Percentiles rank a stretch among this genome's conserved stretches.
Conservation (phyloP, 2,113 vertebrate species). For the Myrmecobius fasciatus region DNA sequence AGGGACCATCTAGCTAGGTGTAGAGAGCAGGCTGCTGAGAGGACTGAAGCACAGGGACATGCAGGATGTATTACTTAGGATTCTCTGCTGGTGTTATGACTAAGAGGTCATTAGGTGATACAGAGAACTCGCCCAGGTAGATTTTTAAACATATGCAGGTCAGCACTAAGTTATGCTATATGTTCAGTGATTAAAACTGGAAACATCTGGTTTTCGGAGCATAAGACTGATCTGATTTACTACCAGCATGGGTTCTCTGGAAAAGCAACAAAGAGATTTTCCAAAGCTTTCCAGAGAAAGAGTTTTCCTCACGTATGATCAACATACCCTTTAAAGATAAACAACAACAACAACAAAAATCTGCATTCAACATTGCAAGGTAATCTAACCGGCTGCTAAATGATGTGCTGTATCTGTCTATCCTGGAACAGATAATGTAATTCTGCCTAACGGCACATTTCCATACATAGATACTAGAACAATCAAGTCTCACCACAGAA, state of each 20-base stretch:
- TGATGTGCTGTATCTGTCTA: not conserved
- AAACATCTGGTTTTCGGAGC: not conserved
- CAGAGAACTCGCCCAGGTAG: not conserved
- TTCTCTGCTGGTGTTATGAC: not conserved
- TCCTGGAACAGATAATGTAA: conserved; percentile 35
- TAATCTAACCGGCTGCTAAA: conserved; percentile 44
- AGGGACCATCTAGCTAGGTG: not conserved
- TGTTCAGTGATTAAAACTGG: conserved; percentile 24
- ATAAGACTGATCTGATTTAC: conserved; percentile 9
- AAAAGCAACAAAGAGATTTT: conserved; percentile 38
- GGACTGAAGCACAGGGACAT: not conserved
- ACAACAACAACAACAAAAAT: too few species aligned
- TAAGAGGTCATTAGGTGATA: not conserved
- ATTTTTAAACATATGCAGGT: conserved; percentile 15
- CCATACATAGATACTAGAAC: conserved; percentile 40
- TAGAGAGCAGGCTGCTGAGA: not conserved
- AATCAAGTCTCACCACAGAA: conserved; percentile 62
- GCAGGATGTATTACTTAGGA: not conserved
- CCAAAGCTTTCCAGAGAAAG: conserved; percentile 39
- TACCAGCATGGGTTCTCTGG: not conserved
- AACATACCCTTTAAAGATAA: not conserved
- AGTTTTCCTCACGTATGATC: not conserved
- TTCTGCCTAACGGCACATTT: conserved; percentile 32
- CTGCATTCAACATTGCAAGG: conserved; percentile 22
- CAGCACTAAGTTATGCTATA: not conserved